Evolutionary conservation across 2,888 invertebrate genomes (phyloP), one percentile per base, ranked within the genome.

Genomic region (Deilephila elpenor): DNA sequence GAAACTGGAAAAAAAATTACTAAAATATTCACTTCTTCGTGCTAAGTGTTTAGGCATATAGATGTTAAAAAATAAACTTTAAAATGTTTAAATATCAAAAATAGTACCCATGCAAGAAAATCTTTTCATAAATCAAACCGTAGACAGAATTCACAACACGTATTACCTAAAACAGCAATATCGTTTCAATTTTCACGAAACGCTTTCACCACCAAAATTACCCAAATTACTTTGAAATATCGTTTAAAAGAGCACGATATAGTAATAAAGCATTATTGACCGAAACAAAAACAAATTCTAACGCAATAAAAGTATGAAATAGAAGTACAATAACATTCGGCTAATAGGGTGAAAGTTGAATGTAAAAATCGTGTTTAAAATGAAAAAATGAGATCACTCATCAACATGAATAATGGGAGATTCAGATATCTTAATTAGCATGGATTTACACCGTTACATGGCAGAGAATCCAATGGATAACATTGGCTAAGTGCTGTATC

Each of bases 341-440:
- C 60, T 71, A 72, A 62, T 62, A 71, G 71, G 71, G 75, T 73
- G 76, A 80, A 78, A 77, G 77, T 71, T 59, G 73, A 51, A 73
- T 59, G 71, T 62, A 72, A 72, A 74, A 78, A 75, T 79, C 75
- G 77, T 75, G 81, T 73, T 74, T 77, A 76, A 80, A 83, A 83
- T 81, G 70, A 79, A 80, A 76, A 82, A 83, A 79, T 77, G 78
- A 83, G 84, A 81, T 82, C 82, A 79, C 79, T 81, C 83, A 83
- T 82, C 83, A 84, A 83, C 51, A 78, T 81, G 81, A 82, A 84
- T 85, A 86, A 86, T 86, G 85, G 84, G 81, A 80, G 76, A 82
- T 85, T 83, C 78, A 82, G 83, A 89, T 88, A 84, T 85, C 89
- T 88, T 89, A 89, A 91, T 92, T 91, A 91, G 85, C 84, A 81